Percentiles rank a stretch among this genome's conserved stretches.
phyloP scores from a whole-genome alignment of 2,797 vertebrate species.

The Heteromormyrus szaboi region DNA sequence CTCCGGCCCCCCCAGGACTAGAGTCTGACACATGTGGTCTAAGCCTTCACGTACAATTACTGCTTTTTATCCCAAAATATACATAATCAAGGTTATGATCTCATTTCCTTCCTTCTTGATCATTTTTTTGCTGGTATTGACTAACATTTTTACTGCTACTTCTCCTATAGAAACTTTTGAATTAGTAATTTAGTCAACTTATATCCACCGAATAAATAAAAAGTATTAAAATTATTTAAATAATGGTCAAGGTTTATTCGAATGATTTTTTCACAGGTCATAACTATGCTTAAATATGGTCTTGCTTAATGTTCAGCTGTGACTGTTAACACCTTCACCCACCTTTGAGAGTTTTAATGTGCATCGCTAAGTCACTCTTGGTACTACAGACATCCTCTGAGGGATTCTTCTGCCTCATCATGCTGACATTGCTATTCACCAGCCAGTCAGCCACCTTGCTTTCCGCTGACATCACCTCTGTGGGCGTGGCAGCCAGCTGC shows the following conservation, averaged over 20 bases:
- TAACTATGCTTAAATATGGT: background rate
- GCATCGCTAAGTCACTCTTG: conserved; percentile 86
- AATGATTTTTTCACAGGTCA: background rate
- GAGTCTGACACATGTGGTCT: background rate
- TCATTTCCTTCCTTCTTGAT: background rate
- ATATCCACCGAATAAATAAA: background rate
- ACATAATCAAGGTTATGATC: background rate
- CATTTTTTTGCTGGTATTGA: background rate
- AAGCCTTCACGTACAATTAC: background rate
- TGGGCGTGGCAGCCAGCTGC: conserved; percentile 47
- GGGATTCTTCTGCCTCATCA: conserved; percentile 67
- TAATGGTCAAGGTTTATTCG: background rate
- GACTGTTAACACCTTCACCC: background rate
- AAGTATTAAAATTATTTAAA: background rate
- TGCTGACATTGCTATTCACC: conserved; percentile 76
- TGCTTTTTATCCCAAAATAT: background rate
- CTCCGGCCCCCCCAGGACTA: no score
- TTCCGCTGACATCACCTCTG: conserved; percentile 76
- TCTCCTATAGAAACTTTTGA: background rate
- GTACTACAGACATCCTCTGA: conserved; percentile 85
- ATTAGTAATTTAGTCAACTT: background rate
- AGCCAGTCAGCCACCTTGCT: conserved; percentile 95
- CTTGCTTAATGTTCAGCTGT: background rate
- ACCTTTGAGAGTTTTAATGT: conserved; percentile 83
- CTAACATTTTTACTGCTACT: background rate